phyloP scores from a whole-genome alignment of 2,113 vertebrate species.

The Tragelaphus imberbis region DNA sequence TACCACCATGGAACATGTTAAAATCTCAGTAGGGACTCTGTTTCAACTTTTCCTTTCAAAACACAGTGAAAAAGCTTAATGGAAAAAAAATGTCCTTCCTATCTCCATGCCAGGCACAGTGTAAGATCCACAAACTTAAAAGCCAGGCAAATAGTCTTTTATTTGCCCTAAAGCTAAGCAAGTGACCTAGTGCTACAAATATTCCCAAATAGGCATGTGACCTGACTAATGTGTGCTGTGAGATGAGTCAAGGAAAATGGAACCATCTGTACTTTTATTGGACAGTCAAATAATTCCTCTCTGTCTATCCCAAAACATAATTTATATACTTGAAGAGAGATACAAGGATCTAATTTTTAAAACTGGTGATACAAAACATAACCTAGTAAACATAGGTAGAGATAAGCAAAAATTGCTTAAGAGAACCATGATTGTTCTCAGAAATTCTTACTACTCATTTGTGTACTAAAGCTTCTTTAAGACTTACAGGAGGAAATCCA shows the following conservation, averaged over 20 bases:
- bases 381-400: not conserved
- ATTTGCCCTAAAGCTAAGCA: constrained; percentile 53
- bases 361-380: not conserved
- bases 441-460: not conserved
- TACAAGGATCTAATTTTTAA: not conserved
- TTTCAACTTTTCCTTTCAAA: constrained; percentile 75
- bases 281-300: constrained; percentile 47
- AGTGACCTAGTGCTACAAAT: constrained; percentile 59
- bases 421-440: not conserved
- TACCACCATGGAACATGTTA: constrained; percentile 55
- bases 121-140: constrained; percentile 55
- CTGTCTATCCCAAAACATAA: constrained; percentile 23
- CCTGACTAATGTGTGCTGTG: constrained; percentile 45
- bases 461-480: not conserved
- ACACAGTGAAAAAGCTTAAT: constrained; percentile 64
- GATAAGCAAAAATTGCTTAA: not conserved
- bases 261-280: constrained; percentile 64
- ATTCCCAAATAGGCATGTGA: constrained; percentile 52
- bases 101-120: constrained; percentile 61
- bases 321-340: constrained; percentile 14
- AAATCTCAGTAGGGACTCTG: constrained; percentile 50
- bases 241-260: constrained; percentile 59
- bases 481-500: not conserved
- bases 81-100: constrained; percentile 64
- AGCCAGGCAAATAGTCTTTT: constrained; percentile 63